These are phyloP conservation scores for Enteromius thamalakanensis DNA, from an alignment of 2,797 vertebrate genomes.

Conservation along the genomic window DNA sequence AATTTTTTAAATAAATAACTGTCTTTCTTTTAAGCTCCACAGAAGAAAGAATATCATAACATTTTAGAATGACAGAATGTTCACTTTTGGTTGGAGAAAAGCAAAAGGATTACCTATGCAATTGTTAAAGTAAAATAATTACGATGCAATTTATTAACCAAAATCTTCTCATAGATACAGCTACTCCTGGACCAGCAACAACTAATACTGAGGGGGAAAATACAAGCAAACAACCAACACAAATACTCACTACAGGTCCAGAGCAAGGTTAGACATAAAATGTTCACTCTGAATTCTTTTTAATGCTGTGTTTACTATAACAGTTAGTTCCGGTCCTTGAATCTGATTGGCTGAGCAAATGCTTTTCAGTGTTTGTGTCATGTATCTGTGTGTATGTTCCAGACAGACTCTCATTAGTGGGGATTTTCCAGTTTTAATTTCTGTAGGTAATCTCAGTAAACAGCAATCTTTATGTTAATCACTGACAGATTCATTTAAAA, in stretches of 20 bases:
- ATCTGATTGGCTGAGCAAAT: background rate
- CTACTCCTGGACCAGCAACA: background rate
- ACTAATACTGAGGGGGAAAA: background rate
- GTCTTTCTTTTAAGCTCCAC: background rate
- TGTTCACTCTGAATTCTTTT: background rate
- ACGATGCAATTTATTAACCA: background rate
- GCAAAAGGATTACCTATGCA: background rate
- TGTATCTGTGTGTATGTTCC: background rate
- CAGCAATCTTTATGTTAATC: background rate
- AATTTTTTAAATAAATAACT: too few species aligned
- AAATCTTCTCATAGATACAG: background rate
- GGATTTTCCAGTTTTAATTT: background rate
- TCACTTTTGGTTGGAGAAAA: background rate
- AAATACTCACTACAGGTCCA: slow-evolving; percentile 16
- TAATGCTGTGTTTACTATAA: background rate
- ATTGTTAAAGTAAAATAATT: background rate
- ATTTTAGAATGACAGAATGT: background rate
- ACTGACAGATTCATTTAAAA: background rate
- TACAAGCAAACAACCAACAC: slow-evolving; percentile 7
- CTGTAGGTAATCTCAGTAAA: background rate
- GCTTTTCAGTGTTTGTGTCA: background rate
- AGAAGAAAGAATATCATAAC: background rate
- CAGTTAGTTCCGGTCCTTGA: background rate
- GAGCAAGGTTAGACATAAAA: slow-evolving; percentile 2
- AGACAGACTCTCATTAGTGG: background rate